A percentile compares a stretch with the other conserved stretches of the same genome.
These are phyloP conservation scores for Pygocentrus nattereri DNA, from an alignment of 2,797 vertebrate species.

Conservation along the genomic window DNA sequence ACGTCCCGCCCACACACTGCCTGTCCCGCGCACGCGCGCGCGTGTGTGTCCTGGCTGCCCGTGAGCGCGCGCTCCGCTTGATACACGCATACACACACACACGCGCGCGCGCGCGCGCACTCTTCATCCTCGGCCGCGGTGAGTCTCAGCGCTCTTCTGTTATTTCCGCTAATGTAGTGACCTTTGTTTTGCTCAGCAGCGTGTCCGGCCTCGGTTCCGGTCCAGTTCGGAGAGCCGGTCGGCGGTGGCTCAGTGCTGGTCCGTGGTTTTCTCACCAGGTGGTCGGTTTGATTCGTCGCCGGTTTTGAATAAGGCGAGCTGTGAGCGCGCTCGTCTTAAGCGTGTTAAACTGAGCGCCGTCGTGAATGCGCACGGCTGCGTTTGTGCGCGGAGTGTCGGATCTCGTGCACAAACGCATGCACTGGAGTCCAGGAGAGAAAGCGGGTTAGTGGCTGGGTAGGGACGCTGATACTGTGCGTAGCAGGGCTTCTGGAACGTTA, in stretches of 20 bases:
- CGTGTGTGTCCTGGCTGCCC: conserved; percentile 1
- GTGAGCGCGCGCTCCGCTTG: conserved; percentile 41
- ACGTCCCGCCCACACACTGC: conserved; percentile 27
- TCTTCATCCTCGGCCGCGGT: conserved; percentile 20
- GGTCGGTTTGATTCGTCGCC: too few species aligned
- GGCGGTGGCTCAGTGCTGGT: neutral
- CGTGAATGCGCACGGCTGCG: conserved; percentile 4
- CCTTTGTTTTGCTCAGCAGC: too few species aligned
- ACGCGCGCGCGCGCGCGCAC: conserved; percentile 11
- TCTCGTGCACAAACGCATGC: neutral
- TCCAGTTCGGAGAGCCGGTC: neutral
- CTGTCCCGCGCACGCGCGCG: conserved; percentile 43
- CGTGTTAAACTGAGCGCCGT: neutral
- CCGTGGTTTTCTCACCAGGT: neutral
- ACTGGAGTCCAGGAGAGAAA: neutral
- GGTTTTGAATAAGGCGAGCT: too few species aligned
- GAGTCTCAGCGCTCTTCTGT: conserved; percentile 4
- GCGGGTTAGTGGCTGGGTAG: neutral
- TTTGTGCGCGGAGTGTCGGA: neutral
- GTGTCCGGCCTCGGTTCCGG: neutral
- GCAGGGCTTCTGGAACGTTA: neutral
- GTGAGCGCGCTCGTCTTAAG: too few species aligned
- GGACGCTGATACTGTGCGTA: neutral
- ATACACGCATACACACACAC: neutral
- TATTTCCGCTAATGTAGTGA: neutral